phyloP scores from a whole-genome alignment of 2,797 vertebrate species.

The Enteromius treurensis region DNA sequence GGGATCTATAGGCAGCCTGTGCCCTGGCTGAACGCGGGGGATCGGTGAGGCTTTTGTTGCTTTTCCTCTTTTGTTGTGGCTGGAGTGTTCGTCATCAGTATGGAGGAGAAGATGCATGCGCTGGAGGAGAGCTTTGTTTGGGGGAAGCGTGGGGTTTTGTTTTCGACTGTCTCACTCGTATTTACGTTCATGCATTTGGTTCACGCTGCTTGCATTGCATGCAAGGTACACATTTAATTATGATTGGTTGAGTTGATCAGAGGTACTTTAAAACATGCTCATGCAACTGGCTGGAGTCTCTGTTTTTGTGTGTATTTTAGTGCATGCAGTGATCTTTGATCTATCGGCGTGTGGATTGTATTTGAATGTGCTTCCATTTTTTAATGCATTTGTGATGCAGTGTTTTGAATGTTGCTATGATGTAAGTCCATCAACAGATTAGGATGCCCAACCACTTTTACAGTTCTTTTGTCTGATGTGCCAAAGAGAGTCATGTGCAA shows the following conservation, averaged over 20 bases:
- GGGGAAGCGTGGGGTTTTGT: constrained; percentile 21
- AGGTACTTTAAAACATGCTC: not conserved
- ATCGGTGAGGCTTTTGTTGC: constrained; percentile 72
- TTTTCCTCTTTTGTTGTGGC: constrained; percentile 18
- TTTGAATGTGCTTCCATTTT: not conserved
- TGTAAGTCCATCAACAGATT: constrained; percentile 18
- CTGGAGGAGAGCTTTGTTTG: constrained; percentile 31
- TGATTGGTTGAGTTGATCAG: not conserved
- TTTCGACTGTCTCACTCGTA: constrained; percentile 23
- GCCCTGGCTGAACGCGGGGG: constrained; percentile 68
- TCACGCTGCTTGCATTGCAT: not conserved
- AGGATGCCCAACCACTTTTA: constrained; percentile 24
- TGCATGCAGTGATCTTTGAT: not conserved
- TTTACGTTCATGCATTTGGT: not conserved
- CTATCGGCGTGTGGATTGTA: not conserved
- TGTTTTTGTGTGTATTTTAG: constrained; percentile 28
- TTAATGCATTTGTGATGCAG: not conserved
- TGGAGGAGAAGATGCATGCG: constrained; percentile 13
- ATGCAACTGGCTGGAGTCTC: not conserved
- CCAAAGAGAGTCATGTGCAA: constrained; percentile 57
- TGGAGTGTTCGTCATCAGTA: constrained; percentile 7
- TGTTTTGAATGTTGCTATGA: constrained; percentile 2
- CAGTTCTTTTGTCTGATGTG: constrained; percentile 51
- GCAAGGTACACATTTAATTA: not conserved
- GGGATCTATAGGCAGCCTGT: constrained; percentile 62